Conservation (phyloP, 2,797 vertebrate species). For the Pseudochirops cupreus region DNA sequence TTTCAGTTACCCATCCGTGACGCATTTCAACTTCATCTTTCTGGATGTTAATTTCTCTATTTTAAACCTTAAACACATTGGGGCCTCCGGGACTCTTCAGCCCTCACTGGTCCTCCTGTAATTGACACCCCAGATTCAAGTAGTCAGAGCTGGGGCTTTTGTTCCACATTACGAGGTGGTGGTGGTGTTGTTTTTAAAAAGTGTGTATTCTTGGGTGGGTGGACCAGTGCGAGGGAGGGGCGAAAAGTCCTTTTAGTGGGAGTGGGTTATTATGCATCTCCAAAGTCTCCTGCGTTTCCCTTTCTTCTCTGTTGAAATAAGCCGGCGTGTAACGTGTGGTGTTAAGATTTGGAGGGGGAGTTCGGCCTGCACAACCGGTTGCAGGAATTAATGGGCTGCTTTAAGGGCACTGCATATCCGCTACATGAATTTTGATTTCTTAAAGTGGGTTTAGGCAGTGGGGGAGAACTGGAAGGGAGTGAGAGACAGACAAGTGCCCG, state of each 20-base stretch:
- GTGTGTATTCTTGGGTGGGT: background rate
- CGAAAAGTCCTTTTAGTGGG: background rate
- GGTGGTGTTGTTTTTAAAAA: background rate
- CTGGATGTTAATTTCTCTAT: constrained; percentile 59
- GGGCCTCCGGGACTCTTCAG: background rate
- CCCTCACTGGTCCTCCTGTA: constrained; percentile 26
- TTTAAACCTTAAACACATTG: constrained; percentile 56
- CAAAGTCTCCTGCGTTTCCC: background rate
- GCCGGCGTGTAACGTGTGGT: background rate
- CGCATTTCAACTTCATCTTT: constrained; percentile 76
- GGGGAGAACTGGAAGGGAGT: background rate
- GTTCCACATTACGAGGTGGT: background rate
- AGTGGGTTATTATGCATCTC: background rate
- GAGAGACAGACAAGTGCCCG: constrained; percentile 19
- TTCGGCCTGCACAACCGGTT: background rate
- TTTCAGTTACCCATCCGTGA: constrained; percentile 58
- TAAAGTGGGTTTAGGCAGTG: background rate
- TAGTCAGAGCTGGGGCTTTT: constrained; percentile 5
- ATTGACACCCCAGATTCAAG: constrained; percentile 39
- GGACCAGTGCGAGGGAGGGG: background rate
- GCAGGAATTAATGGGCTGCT: background rate
- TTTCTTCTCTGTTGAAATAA: background rate
- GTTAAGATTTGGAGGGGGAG: background rate
- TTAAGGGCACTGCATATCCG: background rate
- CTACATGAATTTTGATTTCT: background rate